Base-by-base conservation (phyloP, 2,797 vertebrate genomes). In the Enteromius thamalakanensis region DNA sequence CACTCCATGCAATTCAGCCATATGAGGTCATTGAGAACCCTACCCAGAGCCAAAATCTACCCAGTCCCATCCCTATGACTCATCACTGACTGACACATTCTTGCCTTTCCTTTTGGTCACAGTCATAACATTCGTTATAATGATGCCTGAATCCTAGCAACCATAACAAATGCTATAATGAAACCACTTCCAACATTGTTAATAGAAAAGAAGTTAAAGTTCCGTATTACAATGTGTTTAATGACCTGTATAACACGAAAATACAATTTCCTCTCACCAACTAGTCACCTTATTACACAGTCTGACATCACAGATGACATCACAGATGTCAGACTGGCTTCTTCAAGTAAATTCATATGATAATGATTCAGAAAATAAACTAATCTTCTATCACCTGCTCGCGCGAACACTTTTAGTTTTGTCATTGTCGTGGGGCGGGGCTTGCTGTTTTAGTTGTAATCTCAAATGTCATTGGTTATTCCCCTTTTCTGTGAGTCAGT, bases 121-220 rank as follows among this genome's bases (percentile, higher is more conserved):
- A 72, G 0, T 47, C 47, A 89, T 91, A 88, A 92, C 90, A 88
- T 90, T 88, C 84, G 58, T 70, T 34, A 64, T 72, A 37, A 60
- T 85, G 85, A 75, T 55, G 32, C 29, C 12, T n/a, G 62, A 76
- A 84, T 83, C 55, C 81, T 79, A 82, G 87, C 86, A 88, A 75
- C 87, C 55, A 81, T 69, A 69, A 12, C 34, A 42, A 55, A 70
- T 26, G n/a, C 3, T 60, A 15, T 68, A 5, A 69, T 69, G 0
- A 69, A 69, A 69, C 21, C 67, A 3, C 2, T 71, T 9, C 26
- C 15, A 71, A 19, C 42, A 26, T 8, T 51, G 47, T 21, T 21
- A 19, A 49, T 6, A 32, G 70, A 11, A 72, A 51, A n/a, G 0
- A 12, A 34, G 47, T 37, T n/a, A n/a, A 34, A 34, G 21, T 34